These are phyloP conservation scores for Papilio polyxenes DNA, from an alignment of 1,140 invertebrate genomes.

Conservation along the genomic window DNA sequence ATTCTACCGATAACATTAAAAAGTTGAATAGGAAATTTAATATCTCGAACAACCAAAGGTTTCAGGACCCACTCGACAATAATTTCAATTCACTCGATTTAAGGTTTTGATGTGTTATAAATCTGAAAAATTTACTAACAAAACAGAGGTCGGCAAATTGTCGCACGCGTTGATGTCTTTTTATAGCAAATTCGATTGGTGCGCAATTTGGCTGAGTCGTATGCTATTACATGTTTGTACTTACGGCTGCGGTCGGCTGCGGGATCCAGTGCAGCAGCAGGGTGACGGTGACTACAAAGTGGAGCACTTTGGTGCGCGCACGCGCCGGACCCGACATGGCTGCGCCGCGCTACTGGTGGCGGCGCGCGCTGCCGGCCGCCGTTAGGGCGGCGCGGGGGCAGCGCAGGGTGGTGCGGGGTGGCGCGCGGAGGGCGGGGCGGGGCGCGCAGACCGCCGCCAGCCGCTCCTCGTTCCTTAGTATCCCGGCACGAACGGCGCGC, in stretches of 20 bases:
- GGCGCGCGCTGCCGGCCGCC: conserved; percentile 60
- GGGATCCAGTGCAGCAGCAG: conserved; percentile 64
- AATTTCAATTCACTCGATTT: background rate
- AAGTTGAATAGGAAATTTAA: background rate
- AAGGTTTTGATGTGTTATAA: background rate
- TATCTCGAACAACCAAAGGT: background rate
- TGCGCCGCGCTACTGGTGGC: conserved; percentile 75
- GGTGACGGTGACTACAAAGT: conserved; percentile 60
- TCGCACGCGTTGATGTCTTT: conserved; percentile 70
- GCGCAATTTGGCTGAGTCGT: conserved; percentile 8
- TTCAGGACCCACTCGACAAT: background rate
- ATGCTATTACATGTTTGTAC: conserved; percentile 47
- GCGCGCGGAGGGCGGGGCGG: conserved; percentile 54
- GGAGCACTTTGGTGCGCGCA: conserved; percentile 64
- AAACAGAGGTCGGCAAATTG: background rate
- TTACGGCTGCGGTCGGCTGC: conserved; percentile 67
- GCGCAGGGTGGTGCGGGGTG: conserved; percentile 57
- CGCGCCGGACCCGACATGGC: conserved; percentile 73
- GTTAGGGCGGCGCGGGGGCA: conserved; percentile 50
- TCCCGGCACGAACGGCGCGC: conserved; percentile 77
- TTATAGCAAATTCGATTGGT: conserved; percentile 40
- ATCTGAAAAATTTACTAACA: conserved; percentile 9
- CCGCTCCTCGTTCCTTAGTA: conserved; percentile 73
- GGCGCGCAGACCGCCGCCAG: conserved; percentile 64
- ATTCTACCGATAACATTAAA: background rate